These are phyloP conservation scores for Oligia fasciuncula DNA, from an alignment of 2,888 invertebrate genomes.

Conservation along the genomic window DNA sequence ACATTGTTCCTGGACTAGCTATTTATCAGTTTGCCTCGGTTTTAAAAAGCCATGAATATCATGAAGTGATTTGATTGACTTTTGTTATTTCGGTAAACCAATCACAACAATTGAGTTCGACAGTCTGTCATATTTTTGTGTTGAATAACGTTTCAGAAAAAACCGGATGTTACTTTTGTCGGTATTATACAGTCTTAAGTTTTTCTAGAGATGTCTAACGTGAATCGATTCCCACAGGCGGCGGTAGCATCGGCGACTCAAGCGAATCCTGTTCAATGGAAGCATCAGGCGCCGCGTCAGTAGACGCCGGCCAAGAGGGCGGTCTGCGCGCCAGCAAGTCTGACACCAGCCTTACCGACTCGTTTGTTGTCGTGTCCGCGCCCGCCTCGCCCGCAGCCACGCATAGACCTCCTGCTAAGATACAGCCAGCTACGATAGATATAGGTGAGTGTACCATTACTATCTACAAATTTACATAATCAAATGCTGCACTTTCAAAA, in stretches of 20 bases:
- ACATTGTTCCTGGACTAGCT: background rate
- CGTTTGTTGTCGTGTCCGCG: constrained; percentile 95
- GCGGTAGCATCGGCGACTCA: constrained; percentile 89
- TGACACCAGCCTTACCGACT: constrained; percentile 97
- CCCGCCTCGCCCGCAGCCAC: constrained; percentile 74
- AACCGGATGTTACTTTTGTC: background rate
- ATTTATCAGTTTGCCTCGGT: background rate
- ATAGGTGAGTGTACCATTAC: constrained; percentile 70
- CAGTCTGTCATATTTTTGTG: background rate
- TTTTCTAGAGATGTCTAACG: background rate
- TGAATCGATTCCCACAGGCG: constrained; percentile 77
- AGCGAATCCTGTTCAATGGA: constrained; percentile 82
- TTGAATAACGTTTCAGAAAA: background rate
- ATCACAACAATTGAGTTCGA: background rate
- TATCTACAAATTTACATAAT: background rate
- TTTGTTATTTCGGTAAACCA: background rate
- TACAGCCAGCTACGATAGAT: constrained; percentile 65
- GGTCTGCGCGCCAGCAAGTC: constrained; percentile 96
- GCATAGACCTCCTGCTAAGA: constrained; percentile 30
- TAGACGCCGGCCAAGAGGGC: constrained; percentile 77
- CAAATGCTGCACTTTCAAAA: no score
- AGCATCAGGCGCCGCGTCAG: constrained; percentile 51
- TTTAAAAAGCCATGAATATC: background rate
- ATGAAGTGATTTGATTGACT: background rate
- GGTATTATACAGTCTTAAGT: background rate